Evolutionary conservation across 2,888 invertebrate genomes (phyloP).

Genomic region (Eristalis tenax): DNA sequence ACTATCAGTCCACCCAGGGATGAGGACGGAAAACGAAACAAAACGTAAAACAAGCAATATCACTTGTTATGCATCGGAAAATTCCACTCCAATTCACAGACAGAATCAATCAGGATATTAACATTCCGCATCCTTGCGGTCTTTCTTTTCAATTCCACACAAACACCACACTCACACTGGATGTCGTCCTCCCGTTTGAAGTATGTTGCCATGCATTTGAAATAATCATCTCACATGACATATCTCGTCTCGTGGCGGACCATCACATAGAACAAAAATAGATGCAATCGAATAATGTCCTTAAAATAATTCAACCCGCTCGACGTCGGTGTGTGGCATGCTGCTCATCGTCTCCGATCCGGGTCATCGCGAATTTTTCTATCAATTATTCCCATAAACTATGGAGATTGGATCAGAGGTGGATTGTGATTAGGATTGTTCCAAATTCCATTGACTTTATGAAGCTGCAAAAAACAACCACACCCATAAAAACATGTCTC

Average conservation of each 20-base stretch:
- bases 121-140: slow-evolving; percentile 62
- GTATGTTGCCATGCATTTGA: not conserved
- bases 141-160: slow-evolving; percentile 9
- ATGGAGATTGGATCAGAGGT: slow-evolving; percentile 19
- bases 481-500: not conserved
- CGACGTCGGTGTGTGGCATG: not conserved
- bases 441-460: slow-evolving; percentile 36
- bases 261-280: not conserved
- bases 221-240: slow-evolving; percentile 10
- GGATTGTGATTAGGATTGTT: slow-evolving; percentile 46
- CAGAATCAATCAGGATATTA: slow-evolving; percentile 70
- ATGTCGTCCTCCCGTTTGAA: not conserved
- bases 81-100: slow-evolving; percentile 60
- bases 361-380: slow-evolving; percentile 1
- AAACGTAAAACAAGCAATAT: slow-evolving; percentile 49
- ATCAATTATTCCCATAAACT: slow-evolving; percentile 7
- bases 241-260: not conserved
- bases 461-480: slow-evolving; percentile 14
- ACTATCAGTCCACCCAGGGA: not conserved
- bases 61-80: slow-evolving; percentile 60
- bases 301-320: slow-evolving; percentile 38
- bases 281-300: slow-evolving; percentile 35
- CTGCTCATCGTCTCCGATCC: not conserved
- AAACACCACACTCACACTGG: not conserved
- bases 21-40: not conserved